Percentiles rank a stretch among this genome's conserved stretches.
Conservation (phyloP, 2,888 invertebrate species). For the Venusia cambrica region DNA sequence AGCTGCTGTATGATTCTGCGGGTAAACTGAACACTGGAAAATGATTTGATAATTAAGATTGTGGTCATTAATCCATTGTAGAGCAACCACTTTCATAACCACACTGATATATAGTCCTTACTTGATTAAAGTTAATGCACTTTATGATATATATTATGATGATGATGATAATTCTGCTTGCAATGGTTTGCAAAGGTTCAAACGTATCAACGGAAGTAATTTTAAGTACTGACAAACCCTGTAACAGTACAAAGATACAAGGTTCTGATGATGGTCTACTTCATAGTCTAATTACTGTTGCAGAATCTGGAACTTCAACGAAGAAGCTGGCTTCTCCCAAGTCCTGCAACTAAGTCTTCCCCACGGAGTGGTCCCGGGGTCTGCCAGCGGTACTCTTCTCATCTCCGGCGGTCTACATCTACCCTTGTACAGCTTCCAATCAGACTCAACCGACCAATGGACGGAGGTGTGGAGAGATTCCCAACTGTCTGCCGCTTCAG, state of each 20-base stretch:
- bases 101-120: no score
- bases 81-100: no score
- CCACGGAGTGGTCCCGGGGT: constrained; percentile 83
- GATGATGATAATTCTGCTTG: no score
- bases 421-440: constrained; percentile 66
- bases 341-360: constrained; percentile 84
- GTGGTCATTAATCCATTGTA: constrained; percentile 84
- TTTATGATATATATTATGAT: no score
- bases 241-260: no score
- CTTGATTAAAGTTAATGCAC: no score
- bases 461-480: constrained; percentile 72
- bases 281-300: constrained; percentile 1
- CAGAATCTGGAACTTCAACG: constrained; percentile 86
- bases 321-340: constrained; percentile 86
- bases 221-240: no score
- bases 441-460: constrained; percentile 64
- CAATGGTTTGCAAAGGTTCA: no score
- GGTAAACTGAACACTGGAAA: constrained; percentile 80
- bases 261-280: no score
- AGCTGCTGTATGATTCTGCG: no score
- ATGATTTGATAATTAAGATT: constrained; percentile 81
- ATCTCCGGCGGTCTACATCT: constrained; percentile 83
- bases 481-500: constrained; percentile 76
- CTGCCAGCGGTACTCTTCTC: constrained; percentile 82
- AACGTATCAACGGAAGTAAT: no score